Percentiles rank a stretch among this genome's conserved stretches.
These are phyloP conservation scores for Tupaia chinensis DNA, from an alignment of 2,113 vertebrate species.

Conservation along the genomic window DNA sequence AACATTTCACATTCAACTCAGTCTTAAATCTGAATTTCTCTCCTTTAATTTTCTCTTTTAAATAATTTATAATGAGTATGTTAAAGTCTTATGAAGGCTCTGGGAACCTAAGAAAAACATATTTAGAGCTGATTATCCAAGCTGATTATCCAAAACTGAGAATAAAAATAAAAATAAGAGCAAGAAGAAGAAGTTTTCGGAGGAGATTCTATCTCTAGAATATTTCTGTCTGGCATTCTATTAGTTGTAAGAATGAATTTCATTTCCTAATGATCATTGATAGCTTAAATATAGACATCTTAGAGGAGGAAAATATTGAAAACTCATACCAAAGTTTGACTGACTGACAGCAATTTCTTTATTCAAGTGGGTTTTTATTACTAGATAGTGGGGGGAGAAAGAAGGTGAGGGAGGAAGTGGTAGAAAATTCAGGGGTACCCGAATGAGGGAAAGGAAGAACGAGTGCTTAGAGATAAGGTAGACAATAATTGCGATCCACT, in stretches of 20 bases:
- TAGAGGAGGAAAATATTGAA: neutral
- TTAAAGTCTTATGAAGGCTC: neutral
- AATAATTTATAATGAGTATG: neutral
- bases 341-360: neutral
- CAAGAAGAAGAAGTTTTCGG: neutral
- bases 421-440: neutral
- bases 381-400: neutral
- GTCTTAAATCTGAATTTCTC: conserved; percentile 21
- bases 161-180: too few relatives aligned
- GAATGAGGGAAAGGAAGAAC: neutral
- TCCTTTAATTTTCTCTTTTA: neutral
- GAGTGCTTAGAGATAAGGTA: neutral
- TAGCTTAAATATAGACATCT: neutral
- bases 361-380: neutral
- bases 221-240: conserved; percentile 3
- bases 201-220: neutral
- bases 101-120: neutral
- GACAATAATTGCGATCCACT: neutral
- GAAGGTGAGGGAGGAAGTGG: neutral
- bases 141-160: neutral
- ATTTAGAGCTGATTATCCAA: neutral
- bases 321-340: neutral
- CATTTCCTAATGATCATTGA: neutral
- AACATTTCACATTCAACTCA: neutral
- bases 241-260: neutral